Evolutionary conservation across 35 echinoderm and acorn worm species (phyloP).

Genomic region (Chiridota heheva): DNA sequence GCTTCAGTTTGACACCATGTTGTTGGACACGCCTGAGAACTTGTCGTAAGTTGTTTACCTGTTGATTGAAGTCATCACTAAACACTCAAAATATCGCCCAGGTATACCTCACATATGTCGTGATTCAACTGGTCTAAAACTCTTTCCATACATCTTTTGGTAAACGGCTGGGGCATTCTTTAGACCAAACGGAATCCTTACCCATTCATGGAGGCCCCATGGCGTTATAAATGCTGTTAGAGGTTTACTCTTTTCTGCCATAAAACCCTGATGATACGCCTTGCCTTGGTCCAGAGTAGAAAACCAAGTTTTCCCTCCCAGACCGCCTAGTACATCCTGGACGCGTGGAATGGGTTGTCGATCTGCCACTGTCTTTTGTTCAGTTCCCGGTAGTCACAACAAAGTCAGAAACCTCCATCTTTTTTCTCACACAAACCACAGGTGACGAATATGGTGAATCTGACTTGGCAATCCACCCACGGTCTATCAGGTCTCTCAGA

Average conservation of each 20-base stretch:
- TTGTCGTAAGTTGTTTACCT: constrained; percentile 25
- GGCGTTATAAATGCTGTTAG: neutral
- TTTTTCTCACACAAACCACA: constrained; percentile 51
- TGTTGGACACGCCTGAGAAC: constrained; percentile 29
- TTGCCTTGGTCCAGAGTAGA: constrained; percentile 58
- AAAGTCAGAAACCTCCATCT: constrained; percentile 44
- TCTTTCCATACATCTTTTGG: constrained; percentile 48
- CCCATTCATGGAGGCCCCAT: constrained; percentile 22
- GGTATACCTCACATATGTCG: constrained; percentile 47
- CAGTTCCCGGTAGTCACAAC: constrained; percentile 48
- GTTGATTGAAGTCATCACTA: constrained; percentile 39
- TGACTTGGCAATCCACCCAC: constrained; percentile 50
- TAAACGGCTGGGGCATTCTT: constrained; percentile 57
- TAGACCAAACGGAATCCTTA: constrained; percentile 38
- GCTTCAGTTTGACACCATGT: constrained; percentile 58
- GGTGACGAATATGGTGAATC: constrained; percentile 57
- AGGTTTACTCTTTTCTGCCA: constrained; percentile 35
- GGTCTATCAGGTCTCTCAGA: constrained; percentile 31
- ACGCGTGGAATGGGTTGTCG: constrained; percentile 47
- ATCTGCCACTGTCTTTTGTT: constrained; percentile 49
- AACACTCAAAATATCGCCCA: constrained; percentile 48
- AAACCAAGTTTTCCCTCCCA: constrained; percentile 52
- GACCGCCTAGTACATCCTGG: constrained; percentile 27
- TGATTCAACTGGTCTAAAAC: constrained; percentile 42
- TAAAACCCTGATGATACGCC: constrained; percentile 69